Evolutionary conservation across 2,113 vertebrate species (phyloP).

Genomic region (Peromyscus californicus): DNA sequence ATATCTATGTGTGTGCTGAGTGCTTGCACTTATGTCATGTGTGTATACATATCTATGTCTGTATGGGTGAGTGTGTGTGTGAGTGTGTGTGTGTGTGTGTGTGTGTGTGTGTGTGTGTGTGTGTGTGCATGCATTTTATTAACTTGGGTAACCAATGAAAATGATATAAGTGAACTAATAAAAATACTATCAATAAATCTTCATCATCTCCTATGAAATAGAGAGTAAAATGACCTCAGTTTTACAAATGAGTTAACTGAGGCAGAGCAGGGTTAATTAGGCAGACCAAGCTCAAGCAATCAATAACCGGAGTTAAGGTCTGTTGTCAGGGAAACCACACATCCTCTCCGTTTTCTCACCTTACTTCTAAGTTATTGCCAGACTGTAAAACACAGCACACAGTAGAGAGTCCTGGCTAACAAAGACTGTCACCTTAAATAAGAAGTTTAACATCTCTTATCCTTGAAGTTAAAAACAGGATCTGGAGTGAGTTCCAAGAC

Average conservation of each 20-base stretch:
- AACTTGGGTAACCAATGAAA: not conserved
- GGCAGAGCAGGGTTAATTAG: not conserved
- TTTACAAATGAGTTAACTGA: not conserved
- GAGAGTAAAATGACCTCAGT: not conserved
- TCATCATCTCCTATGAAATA: not conserved
- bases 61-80: not conserved
- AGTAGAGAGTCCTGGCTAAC: not conserved
- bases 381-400: not conserved
- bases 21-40: fast-evolving
- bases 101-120: not conserved
- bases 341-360: not conserved
- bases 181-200: slow-evolving; percentile 5
- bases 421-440: not conserved
- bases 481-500: not conserved
- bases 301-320: not conserved
- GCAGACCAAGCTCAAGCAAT: not conserved
- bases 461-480: not conserved
- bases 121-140: not conserved
- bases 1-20: not conserved
- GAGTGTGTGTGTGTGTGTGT: not conserved
- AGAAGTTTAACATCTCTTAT: not conserved
- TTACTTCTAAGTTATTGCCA: not conserved
- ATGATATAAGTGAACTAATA: not conserved
- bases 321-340: not conserved
- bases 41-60: not conserved